Percentiles rank a stretch among this genome's conserved stretches.
Evolutionary conservation across 2,113 vertebrate genomes (phyloP).

Genomic region (Notarius lentiginosus): DNA sequence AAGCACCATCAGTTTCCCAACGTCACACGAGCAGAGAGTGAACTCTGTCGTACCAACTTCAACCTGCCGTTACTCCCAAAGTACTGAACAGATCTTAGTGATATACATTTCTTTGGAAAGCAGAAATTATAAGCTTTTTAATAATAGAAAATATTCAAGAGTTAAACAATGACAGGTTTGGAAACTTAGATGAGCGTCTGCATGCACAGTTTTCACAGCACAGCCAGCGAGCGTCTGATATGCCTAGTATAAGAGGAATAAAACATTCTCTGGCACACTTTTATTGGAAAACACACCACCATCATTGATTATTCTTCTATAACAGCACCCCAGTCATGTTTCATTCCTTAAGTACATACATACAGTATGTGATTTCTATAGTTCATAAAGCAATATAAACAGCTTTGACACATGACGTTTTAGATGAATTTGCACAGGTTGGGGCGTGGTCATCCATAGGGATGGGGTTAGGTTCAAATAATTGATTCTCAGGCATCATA

Average conservation of each 20-base stretch:
- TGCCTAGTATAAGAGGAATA: background rate
- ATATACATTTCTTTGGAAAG: too few species aligned
- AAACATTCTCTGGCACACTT: background rate
- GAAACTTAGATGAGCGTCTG: too few species aligned
- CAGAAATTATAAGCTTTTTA: too few species aligned
- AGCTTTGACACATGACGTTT: background rate
- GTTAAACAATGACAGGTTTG: too few species aligned
- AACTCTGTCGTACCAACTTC: too few species aligned
- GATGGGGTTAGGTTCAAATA: background rate
- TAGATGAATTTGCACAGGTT: background rate
- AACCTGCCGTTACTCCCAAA: too few species aligned
- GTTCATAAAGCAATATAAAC: background rate
- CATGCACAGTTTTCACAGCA: too few species aligned
- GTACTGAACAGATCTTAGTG: too few species aligned
- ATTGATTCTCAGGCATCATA: background rate
- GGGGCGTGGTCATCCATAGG: background rate
- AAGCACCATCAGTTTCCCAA: too few species aligned
- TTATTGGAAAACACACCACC: background rate
- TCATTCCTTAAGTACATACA: background rate
- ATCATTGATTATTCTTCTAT: background rate
- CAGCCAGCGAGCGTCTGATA: too few species aligned
- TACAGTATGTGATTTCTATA: background rate
- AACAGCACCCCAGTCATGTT: background rate
- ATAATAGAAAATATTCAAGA: too few species aligned
- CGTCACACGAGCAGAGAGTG: too few species aligned